Base-by-base conservation (phyloP, 2,797 vertebrate genomes). In the Premnoplex brunnescens region DNA sequence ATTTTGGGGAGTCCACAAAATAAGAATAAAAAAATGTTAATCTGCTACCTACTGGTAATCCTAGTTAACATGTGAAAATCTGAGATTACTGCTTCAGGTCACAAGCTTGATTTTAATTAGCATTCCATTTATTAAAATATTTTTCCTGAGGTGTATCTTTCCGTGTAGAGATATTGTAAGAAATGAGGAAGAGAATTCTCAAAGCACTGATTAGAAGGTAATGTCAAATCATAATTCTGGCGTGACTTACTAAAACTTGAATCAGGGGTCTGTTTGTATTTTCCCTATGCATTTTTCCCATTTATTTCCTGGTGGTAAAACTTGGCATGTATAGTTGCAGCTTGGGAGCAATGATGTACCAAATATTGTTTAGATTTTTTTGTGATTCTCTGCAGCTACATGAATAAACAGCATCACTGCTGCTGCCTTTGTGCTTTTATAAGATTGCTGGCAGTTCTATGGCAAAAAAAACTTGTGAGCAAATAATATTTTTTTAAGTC, bases 291-390 rank as follows among this genome's bases (percentile, higher is more conserved):
- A 34, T 94, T 89, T 89, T 90, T 2, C 10, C 77, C 52, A 46
- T 85, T 83, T 91, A 78, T 92, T 78, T 93, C 36, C 66, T 89
- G 54, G 54, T 91, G 79, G 49, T 81, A 89, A 93, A 93, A 36
- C 58, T 62, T 93, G 79, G 39, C 76, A 56, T 67, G 12, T 44
- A 30, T 92, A 94, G 26, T 9, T 91, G 79, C 63, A 90, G 7
- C 75, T 68, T 78, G 85, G 77, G 78, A 96, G 54, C 69, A 94
- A 74, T 84, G 87, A 94, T 55, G 56, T 80, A 79, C 60, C 37
- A 87, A 66, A 77, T 82, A 88, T 21, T 68, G 32, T 59, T 88
- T 74, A 41, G 62, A 24, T 52, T 32, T 73, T 75, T 75, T 73
- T 46, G 62, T 58, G 21, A 51, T 80, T 34, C 55, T 88, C 91